These are phyloP conservation scores for Salvator merianae DNA, from an alignment of 2,113 vertebrate species.

Conservation along the genomic window DNA sequence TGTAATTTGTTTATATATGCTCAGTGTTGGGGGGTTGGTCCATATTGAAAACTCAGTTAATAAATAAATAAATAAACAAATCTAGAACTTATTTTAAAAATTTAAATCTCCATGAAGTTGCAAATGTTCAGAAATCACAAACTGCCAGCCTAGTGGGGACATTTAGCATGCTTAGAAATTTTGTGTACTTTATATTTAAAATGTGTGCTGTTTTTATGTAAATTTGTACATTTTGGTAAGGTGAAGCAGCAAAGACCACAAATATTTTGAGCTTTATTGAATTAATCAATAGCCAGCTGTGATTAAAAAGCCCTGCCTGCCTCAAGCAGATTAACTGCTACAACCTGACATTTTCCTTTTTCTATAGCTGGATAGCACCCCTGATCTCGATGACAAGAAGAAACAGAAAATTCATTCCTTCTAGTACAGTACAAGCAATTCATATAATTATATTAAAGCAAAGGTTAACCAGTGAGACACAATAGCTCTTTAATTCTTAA, in stretches of 20 bases:
- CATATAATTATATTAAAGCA: background rate
- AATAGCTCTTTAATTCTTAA: too few relatives aligned
- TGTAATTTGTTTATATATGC: too few relatives aligned
- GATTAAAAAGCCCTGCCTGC: conserved; percentile 28
- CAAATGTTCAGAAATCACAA: background rate
- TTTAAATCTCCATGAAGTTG: background rate
- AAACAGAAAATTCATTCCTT: background rate
- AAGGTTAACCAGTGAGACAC: too few relatives aligned
- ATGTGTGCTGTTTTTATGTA: background rate
- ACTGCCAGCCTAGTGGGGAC: background rate
- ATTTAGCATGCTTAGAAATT: background rate
- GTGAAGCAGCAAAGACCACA: conserved; percentile 15
- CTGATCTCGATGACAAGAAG: background rate
- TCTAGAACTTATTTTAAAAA: too few relatives aligned
- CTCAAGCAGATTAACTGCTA: background rate
- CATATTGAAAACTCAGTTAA: too few relatives aligned
- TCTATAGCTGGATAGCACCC: background rate
- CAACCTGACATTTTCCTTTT: background rate
- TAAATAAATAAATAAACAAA: too few relatives aligned
- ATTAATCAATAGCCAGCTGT: background rate
- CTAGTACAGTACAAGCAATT: background rate
- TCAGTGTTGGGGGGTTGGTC: too few relatives aligned
- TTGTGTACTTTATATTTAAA: background rate
- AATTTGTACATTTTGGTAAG: background rate
- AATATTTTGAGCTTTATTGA: fast-evolving